These are phyloP conservation scores for Indri indri DNA, from an alignment of 2,113 vertebrate genomes.

Conservation along the genomic window DNA sequence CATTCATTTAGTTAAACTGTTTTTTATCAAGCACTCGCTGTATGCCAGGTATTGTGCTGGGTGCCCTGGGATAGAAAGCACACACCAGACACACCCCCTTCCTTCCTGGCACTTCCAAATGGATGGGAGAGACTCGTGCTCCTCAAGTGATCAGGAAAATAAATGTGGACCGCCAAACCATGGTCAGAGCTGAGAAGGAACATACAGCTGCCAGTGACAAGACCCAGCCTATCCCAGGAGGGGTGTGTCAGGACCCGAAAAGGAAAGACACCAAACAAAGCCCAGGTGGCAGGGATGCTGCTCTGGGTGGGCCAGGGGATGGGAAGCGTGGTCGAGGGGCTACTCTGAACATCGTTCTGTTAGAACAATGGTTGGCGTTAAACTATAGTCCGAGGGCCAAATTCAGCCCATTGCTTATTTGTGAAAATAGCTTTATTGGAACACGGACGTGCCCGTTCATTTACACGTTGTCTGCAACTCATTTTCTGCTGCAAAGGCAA, in stretches of 20 bases:
- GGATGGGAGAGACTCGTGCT: background rate
- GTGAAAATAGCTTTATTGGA: background rate
- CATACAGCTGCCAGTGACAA: background rate
- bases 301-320: background rate
- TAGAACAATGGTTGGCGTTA: background rate
- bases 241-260: background rate
- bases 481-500: background rate
- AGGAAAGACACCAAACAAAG: background rate
- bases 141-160: background rate
- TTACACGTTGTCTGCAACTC: fast-evolving
- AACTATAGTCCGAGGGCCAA: too few species aligned
- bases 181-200: background rate
- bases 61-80: background rate
- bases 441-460: background rate
- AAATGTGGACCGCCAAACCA: too few species aligned
- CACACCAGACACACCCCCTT: fast-evolving
- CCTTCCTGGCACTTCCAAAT: background rate
- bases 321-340: background rate
- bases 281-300: too few species aligned
- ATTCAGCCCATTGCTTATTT: background rate
- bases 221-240: background rate
- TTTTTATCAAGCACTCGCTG: background rate
- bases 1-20: background rate
- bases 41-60: too few species aligned
- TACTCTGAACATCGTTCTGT: background rate